Base-by-base conservation (phyloP, 2,888 invertebrate species). In the Dimorphilus gyrociliatus region DNA sequence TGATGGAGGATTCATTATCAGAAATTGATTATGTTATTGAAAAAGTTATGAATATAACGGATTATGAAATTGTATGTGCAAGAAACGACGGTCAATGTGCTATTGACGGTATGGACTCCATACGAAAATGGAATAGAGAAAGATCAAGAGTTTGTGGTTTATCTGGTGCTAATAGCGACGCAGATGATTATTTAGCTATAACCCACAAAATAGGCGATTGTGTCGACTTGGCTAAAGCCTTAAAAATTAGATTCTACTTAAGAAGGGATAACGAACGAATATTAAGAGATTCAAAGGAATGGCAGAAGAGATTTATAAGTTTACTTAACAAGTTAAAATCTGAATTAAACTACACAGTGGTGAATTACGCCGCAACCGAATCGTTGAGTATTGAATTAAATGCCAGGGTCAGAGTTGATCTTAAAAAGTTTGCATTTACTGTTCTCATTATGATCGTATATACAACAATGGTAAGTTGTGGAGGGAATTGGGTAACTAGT, bases 381-480 rank as follows among this genome's bases (percentile, higher is more conserved):
- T 48, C 50, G 1, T 23, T 48, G 15, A 40, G 42, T 21, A 37
- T 41, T n/a, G 47, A 47, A 23, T 33, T 45, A 10, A 29, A 37
- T 4, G 36, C 37, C 7, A 41, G 41, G 29, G 36, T 41, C 15
- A 31, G 38, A 17, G 25, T 28, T 21, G 39, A 36, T 34, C 31
- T 38, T 17, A 31, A 33, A 25, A 33, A 36, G 26, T 35, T 45
- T 26, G 25, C 23, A 17, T 14, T 37, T 15, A 32, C 40, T 16
- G 30, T 43, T 3, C 8, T 37, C 4, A 36, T 37, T n/a, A 41
- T 41, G 39, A 19, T 42, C 10, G 23, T 41, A 8, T 39, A 41
- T 19, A 39, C 42, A 12, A 39, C 41, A 3, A 15, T 39, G n/a
- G 24, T 25, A 2, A 36, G 39, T 10, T n/a, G 23, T 14, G 35